Conservation (phyloP, 1,140 invertebrate species). For the Saccostrea cuccullata region DNA sequence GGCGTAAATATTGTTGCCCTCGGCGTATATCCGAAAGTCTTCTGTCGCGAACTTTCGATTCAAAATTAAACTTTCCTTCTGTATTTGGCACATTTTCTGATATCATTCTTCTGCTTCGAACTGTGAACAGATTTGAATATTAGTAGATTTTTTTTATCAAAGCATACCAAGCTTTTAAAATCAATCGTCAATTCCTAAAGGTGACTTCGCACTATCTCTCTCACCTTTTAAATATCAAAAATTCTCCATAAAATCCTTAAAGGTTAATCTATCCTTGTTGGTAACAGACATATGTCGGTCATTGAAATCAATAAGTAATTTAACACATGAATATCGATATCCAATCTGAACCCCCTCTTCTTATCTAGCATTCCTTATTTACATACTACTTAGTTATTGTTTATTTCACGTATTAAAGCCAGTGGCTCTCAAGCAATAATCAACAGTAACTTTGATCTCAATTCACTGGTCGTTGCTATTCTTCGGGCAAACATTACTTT, state of each 20-base stretch:
- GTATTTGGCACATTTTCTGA: constrained; percentile 21
- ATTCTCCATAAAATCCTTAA: constrained; percentile 9
- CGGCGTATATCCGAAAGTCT: constrained; percentile 40
- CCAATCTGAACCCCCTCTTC: constrained; percentile 24
- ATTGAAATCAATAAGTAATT: constrained; percentile 30
- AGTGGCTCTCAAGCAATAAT: not conserved
- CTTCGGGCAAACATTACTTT: constrained; percentile 2
- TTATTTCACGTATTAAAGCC: constrained; percentile 15
- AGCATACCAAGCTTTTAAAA: not conserved
- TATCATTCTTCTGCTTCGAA: constrained; percentile 24
- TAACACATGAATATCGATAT: constrained; percentile 22
- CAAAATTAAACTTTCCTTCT: constrained; percentile 36
- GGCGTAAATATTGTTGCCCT: constrained; percentile 43
- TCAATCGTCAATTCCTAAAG: not conserved
- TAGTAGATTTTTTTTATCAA: not conserved
- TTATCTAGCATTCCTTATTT: constrained; percentile 20
- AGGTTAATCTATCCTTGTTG: constrained; percentile 14
- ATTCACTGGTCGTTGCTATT: not conserved
- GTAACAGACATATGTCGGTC: constrained; percentile 32
- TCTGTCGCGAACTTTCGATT: constrained; percentile 33
- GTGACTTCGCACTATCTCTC: not conserved
- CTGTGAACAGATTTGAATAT: not conserved
- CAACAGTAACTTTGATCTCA: constrained; percentile 9
- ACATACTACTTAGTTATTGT: constrained; percentile 28
- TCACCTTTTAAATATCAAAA: constrained; percentile 12